These are phyloP conservation scores for Camarhynchus parvulus DNA, from an alignment of 2,113 vertebrate genomes.

Conservation along the genomic window DNA sequence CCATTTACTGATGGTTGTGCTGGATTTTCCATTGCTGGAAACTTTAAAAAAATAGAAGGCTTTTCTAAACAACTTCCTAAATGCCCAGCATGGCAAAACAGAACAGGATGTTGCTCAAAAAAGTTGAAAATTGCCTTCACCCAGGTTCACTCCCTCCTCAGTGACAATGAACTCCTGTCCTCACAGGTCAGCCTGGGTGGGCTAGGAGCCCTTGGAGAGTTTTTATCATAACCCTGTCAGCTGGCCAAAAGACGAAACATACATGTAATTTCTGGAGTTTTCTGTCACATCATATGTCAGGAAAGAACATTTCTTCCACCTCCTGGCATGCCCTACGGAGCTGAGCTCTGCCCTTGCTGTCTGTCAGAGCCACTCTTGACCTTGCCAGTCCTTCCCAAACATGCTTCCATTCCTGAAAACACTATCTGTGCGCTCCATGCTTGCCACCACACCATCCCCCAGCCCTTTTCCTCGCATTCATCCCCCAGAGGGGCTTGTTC, in stretches of 20 bases:
- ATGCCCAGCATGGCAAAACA: neutral
- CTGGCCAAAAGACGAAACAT: neutral
- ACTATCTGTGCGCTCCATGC: neutral
- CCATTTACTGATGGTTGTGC: neutral
- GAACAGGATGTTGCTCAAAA: neutral
- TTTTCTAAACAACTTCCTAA: constrained; percentile 16
- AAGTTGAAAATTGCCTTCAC: neutral
- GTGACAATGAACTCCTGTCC: neutral
- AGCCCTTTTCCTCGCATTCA: neutral
- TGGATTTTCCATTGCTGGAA: constrained; percentile 47
- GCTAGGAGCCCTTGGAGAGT: neutral
- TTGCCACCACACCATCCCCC: accelerated
- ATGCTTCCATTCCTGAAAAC: neutral
- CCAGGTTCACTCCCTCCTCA: neutral
- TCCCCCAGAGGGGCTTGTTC: neutral
- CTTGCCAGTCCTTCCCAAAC: neutral
- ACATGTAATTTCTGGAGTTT: neutral
- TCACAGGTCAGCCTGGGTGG: neutral
- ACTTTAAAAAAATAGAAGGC: neutral
- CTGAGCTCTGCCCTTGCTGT: neutral
- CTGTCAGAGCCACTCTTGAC: neutral
- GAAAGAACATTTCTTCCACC: neutral
- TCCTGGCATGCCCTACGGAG: neutral
- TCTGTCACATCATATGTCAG: neutral
- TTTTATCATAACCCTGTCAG: neutral